Evolutionary conservation across 2,888 invertebrate genomes (phyloP), one percentile per base, ranked within the genome.

Genomic region (Metopia argyrocephala): DNA sequence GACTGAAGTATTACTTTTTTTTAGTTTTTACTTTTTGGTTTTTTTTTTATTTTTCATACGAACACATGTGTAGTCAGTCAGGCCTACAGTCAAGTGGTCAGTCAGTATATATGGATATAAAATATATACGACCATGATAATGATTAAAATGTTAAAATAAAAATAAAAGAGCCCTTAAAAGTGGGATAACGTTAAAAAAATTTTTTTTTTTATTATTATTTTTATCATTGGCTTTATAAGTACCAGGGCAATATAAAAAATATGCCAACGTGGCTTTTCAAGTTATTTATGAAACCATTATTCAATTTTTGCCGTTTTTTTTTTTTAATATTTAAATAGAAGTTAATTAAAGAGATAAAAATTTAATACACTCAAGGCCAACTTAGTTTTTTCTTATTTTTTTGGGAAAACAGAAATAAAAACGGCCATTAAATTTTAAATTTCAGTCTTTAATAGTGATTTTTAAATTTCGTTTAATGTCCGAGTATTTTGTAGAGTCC

Each of bases 261-360:
- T 64, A 73, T 73, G 56, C 64, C 73, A 62, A 56, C 73, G 56
- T 56, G 62, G 56, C 73, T 73, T 64, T 64, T 57, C 18, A 64
- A 64, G 64, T 64, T 64, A 64, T 64, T 73, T 73, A 73, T 73
- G 54, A 73, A 64, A 73, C 73, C 73, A 56, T 21, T 56, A n/a
- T n/a, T n/a, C n/a, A n/a, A n/a, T n/a, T n/a, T n/a, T n/a, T n/a
- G n/a, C n/a, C n/a, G n/a, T 1, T 31, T 31, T 15, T 2, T 31
- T 31, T 73, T 73, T 73, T 64, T 73, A 64, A 56, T 54, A 57
- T 57, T 73, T 57, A 57, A 73, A 73, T 64, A 73, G 64, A 38
- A 15, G n/a, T n/a, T n/a, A n/a, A 64, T 64, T 73, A 48, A 73
- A 64, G 64, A 64, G n/a, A n/a, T n/a, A n/a, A n/a, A n/a, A n/a